Conservation (phyloP, 2,113 vertebrate species). For the Charadrius vociferus region DNA sequence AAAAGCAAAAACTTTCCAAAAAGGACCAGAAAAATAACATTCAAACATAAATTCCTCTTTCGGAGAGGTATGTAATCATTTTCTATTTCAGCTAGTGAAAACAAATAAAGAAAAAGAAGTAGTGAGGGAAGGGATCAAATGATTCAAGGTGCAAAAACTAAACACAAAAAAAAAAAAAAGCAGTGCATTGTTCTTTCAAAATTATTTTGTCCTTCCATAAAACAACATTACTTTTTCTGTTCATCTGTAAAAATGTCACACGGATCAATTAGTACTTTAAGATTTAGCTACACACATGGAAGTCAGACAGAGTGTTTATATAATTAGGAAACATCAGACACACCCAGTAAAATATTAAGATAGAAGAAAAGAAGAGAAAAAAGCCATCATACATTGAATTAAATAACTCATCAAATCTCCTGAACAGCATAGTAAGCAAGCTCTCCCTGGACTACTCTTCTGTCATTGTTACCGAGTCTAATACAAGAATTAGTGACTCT, state of each 20-base stretch:
- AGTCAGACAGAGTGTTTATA: neutral
- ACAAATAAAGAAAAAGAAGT: neutral
- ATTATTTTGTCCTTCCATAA: neutral
- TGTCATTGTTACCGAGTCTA: neutral
- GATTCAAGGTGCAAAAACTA: neutral
- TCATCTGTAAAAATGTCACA: neutral
- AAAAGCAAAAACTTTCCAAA: neutral
- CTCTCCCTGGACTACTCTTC: neutral
- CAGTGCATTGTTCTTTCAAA: neutral
- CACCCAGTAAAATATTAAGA: neutral
- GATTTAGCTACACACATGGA: neutral
- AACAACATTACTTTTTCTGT: neutral
- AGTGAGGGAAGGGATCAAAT: neutral
- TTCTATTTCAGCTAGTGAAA: neutral
- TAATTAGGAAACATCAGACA: neutral
- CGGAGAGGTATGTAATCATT: neutral
- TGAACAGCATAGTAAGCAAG: neutral
- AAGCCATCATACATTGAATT: neutral
- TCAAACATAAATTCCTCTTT: neutral
- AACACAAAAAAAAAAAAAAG: neutral
- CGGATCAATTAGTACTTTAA: neutral
- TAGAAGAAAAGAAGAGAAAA: neutral
- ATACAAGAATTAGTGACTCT: neutral
- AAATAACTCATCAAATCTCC: neutral
- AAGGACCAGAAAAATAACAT: neutral